phyloP scores from a whole-genome alignment of 2,888 invertebrate genomes.

The Apamea anceps region DNA sequence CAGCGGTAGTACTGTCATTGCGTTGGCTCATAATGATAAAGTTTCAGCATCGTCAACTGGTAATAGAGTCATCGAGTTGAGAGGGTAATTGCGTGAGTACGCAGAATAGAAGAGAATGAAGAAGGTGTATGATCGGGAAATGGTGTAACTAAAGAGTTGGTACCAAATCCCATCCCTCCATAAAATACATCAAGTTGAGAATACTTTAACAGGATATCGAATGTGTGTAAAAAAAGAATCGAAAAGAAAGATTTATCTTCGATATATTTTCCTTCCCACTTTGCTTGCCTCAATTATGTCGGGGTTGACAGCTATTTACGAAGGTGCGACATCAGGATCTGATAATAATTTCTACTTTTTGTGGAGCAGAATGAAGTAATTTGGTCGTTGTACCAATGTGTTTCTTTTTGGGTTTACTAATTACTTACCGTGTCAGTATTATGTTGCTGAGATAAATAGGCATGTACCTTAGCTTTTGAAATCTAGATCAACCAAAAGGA shows the following conservation, averaged over 20 bases:
- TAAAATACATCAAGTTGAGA: conserved; percentile 32
- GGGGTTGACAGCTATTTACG: conserved; percentile 52
- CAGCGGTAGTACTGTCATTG: not conserved
- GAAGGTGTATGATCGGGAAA: not conserved
- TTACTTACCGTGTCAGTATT: not conserved
- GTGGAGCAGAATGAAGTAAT: conserved; percentile 25
- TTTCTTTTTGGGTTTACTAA: conserved; percentile 10
- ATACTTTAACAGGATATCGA: conserved; percentile 40
- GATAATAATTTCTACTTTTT: conserved; percentile 39
- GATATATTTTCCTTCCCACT: conserved; percentile 51
- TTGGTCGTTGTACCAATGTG: not conserved
- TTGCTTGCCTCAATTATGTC: conserved; percentile 60
- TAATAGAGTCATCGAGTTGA: not conserved
- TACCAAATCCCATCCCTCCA: conserved; percentile 2
- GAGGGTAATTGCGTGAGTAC: not conserved
- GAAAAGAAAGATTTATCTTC: conserved; percentile 54
- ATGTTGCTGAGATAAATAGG: not conserved
- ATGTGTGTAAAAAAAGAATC: conserved; percentile 43
- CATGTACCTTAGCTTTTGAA: not conserved
- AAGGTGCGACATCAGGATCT: conserved; percentile 48
- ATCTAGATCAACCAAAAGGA: not conserved
- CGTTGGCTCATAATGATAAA: not conserved
- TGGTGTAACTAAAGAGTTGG: not conserved
- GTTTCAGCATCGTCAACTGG: not conserved
- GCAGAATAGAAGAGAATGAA: not conserved